Conservation (phyloP, 2,113 vertebrate genomes). For the Heliornis fulica region DNA sequence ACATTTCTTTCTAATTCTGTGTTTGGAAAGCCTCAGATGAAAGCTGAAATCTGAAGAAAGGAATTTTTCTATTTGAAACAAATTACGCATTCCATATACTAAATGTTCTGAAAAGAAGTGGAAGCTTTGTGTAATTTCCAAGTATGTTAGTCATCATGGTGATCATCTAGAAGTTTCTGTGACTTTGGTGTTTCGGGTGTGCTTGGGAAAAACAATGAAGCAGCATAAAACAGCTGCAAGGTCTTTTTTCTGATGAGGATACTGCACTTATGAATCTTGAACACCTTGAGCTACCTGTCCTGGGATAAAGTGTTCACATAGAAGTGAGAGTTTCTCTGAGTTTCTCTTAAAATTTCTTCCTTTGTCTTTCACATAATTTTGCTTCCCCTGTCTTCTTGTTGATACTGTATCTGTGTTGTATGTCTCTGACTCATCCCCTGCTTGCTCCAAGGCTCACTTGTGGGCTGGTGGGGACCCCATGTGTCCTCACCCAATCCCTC, state of each 20-base stretch:
- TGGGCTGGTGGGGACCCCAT: neutral
- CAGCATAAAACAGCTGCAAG: neutral
- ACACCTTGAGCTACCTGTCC: neutral
- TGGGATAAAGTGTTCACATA: neutral
- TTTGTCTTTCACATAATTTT: neutral
- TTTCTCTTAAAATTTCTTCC: neutral
- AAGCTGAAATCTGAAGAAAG: neutral
- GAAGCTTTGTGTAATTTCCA: neutral
- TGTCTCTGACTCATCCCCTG: neutral
- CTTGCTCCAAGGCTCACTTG: neutral
- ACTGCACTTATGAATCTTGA: neutral
- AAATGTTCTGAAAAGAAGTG: neutral
- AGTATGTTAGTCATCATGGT: neutral
- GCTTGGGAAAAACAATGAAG: neutral
- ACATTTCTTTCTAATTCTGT: neutral
- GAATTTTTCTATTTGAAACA: neutral
- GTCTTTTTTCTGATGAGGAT: neutral
- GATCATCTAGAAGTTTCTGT: neutral
- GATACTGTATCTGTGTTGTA: neutral
- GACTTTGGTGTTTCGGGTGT: neutral
- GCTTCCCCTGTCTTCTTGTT: neutral
- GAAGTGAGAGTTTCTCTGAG: neutral
- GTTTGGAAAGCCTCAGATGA: neutral
- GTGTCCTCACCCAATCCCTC: neutral
- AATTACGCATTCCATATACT: neutral